Conservation (phyloP, 2,888 invertebrate species). For the Malacosoma neustria region DNA sequence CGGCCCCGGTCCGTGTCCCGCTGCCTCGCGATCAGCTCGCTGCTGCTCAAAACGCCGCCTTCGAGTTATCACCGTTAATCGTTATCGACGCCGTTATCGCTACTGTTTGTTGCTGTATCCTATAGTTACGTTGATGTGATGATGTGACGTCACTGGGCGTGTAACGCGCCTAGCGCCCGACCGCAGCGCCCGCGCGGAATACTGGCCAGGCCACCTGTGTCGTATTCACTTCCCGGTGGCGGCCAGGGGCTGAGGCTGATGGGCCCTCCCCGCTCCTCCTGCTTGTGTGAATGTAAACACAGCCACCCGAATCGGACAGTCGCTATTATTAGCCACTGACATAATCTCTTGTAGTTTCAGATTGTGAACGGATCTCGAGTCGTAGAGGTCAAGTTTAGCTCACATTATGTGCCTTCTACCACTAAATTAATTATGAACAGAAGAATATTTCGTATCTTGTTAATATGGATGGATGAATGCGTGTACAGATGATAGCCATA, state of each 20-base stretch:
- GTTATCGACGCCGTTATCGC: constrained; percentile 57
- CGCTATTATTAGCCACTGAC: constrained; percentile 56
- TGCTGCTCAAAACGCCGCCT: constrained; percentile 5
- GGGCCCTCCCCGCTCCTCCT: constrained; percentile 24
- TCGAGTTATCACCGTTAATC: constrained; percentile 51
- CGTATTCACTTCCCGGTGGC: not conserved
- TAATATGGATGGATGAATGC: no score
- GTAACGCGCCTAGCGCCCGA: constrained; percentile 12
- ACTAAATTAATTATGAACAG: no score
- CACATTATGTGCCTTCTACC: no score
- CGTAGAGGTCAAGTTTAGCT: not conserved
- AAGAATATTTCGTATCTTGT: no score
- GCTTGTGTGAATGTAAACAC: constrained; percentile 51
- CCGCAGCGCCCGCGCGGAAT: constrained; percentile 22
- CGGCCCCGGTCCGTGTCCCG: constrained; percentile 3
- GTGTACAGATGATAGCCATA: no score
- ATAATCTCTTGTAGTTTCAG: constrained; percentile 26
- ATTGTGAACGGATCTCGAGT: constrained; percentile 2
- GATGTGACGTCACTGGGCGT: constrained; percentile 43
- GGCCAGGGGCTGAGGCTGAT: constrained; percentile 2
- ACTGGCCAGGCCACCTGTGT: constrained; percentile 4
- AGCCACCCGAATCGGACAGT: constrained; percentile 42
- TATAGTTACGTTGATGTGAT: constrained; percentile 36
- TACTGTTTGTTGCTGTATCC: constrained; percentile 62
- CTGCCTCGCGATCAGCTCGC: constrained; percentile 10